phyloP scores from a whole-genome alignment of 37 sponge, comb jelly and placozoan genomes.

The Chondrosia reniformis region DNA sequence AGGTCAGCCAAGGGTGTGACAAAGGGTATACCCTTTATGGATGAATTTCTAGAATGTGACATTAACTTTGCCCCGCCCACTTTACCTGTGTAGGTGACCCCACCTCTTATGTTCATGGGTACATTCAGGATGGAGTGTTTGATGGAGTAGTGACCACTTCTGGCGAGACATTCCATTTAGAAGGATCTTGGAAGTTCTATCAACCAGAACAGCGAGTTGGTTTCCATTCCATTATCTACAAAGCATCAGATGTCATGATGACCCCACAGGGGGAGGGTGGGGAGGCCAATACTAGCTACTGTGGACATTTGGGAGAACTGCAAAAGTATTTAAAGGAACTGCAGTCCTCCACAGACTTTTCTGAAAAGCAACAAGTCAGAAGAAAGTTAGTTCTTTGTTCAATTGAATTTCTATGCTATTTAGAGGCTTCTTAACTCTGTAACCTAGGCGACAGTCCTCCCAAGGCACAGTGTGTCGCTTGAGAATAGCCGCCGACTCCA shows the following conservation, averaged over 20 bases:
- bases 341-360: slow-evolving; percentile 31
- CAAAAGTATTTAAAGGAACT: background rate
- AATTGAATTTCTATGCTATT: too few relatives aligned
- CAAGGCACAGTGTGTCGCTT: slow-evolving; percentile 11
- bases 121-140: slow-evolving; percentile 49
- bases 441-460: too few relatives aligned
- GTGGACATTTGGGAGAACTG: background rate
- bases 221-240: slow-evolving; percentile 64
- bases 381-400: too few relatives aligned
- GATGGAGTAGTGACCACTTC: slow-evolving; percentile 37
- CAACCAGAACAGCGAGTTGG: background rate
- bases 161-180: slow-evolving; percentile 32
- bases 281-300: background rate
- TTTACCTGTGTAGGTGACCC: slow-evolving; percentile 23
- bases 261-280: background rate
- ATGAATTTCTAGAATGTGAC: background rate
- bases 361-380: too few relatives aligned
- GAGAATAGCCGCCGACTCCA: background rate
- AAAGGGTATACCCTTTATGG: background rate
- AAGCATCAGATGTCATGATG: slow-evolving; percentile 33
- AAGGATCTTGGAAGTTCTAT: slow-evolving; percentile 33
- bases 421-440: too few relatives aligned
- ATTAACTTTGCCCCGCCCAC: background rate
- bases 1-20: background rate
- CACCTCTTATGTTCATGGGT: slow-evolving; percentile 46